phyloP scores from a whole-genome alignment of 2,888 invertebrate genomes.

The Linnaemya tessellans region DNA sequence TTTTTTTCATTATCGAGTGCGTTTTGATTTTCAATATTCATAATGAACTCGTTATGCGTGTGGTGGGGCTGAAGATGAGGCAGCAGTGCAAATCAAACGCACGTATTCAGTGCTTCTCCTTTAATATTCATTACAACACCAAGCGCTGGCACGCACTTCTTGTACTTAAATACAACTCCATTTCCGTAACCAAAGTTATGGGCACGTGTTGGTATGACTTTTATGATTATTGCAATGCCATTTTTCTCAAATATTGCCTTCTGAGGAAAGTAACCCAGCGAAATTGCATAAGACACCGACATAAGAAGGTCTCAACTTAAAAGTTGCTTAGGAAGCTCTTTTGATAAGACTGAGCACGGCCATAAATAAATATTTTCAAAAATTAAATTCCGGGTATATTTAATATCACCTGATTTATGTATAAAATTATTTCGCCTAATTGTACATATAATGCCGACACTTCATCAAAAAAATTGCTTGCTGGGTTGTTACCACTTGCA shows the following conservation, averaged over 20 bases:
- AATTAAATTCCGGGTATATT: too few species aligned
- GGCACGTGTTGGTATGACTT: conserved; percentile 73
- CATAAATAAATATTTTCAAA: too few species aligned
- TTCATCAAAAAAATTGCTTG: background rate
- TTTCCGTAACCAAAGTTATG: conserved; percentile 67
- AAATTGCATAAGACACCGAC: background rate
- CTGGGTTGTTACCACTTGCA: conserved; percentile 9
- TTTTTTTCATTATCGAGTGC: conserved; percentile 38
- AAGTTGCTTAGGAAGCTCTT: background rate
- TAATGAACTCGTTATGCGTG: conserved; percentile 65
- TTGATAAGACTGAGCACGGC: too few species aligned
- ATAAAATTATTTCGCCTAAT: too few species aligned
- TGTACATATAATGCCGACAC: too few species aligned
- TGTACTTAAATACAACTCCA: conserved; percentile 58
- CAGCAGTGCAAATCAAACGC: background rate
- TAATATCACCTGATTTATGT: too few species aligned
- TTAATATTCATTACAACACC: conserved; percentile 67
- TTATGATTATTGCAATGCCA: conserved; percentile 72
- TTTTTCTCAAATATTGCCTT: conserved; percentile 18
- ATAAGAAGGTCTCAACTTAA: too few species aligned
- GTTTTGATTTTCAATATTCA: conserved; percentile 64
- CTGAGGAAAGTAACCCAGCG: conserved; percentile 33
- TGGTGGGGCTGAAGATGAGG: conserved; percentile 28
- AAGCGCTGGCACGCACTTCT: conserved; percentile 58
- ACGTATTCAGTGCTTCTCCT: conserved; percentile 41